These are phyloP conservation scores for Tenthredo mesomela DNA, from an alignment of 2,888 invertebrate species.

Conservation along the genomic window DNA sequence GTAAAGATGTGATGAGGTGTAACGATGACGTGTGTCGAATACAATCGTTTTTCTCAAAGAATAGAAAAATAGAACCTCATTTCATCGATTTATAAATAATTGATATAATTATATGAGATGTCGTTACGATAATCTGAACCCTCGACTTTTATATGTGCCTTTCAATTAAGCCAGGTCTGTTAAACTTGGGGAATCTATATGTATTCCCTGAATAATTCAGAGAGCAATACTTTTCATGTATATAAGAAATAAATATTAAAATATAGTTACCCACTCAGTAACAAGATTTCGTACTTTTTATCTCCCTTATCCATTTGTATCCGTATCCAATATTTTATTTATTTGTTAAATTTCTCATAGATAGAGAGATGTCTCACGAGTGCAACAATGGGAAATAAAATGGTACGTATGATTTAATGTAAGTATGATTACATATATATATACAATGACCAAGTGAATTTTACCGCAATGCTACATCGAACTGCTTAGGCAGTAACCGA, in stretches of 20 bases:
- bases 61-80: background rate
- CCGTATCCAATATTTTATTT: background rate
- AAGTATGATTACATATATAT: too few relatives aligned
- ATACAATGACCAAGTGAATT: too few relatives aligned
- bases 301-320: background rate
- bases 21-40: background rate
- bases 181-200: background rate
- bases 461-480: too few relatives aligned
- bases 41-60: background rate
- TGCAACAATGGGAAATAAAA: background rate
- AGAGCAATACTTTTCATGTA: constrained; percentile 4
- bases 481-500: too few relatives aligned
- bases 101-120: background rate
- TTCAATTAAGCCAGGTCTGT: background rate
- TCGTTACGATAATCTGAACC: background rate
- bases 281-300: background rate
- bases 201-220: background rate
- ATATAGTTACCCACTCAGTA: background rate
- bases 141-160: background rate
- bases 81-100: background rate
- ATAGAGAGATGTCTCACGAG: background rate
- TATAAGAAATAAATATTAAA: constrained; percentile 26
- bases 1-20: background rate
- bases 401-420: background rate
- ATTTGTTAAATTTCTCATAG: background rate